Conservation (phyloP, 92 coral and sea anemone genomes). For the Heteractis magnifica region DNA sequence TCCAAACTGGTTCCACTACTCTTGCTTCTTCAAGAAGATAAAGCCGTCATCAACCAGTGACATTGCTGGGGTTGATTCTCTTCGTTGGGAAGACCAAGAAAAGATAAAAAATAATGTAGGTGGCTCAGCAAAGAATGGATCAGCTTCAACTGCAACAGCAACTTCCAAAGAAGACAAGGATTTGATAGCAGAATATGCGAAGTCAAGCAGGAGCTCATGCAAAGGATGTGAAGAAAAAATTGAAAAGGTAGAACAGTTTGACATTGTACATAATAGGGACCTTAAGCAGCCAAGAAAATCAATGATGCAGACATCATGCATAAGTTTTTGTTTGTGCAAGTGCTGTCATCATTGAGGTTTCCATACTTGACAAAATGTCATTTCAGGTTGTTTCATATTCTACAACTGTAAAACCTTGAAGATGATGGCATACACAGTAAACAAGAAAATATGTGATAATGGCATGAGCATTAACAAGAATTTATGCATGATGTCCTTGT, state of each 20-base stretch:
- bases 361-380: no score
- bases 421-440: neutral
- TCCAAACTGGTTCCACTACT: constrained; percentile 94
- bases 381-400: no score
- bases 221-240: constrained; percentile 90
- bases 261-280: neutral
- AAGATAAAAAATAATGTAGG: constrained; percentile 63
- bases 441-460: no score
- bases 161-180: constrained; percentile 40
- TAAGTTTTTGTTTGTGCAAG: no score
- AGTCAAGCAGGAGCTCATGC: constrained; percentile 90
- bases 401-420: neutral
- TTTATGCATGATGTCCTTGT: no score
- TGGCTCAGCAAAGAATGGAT: constrained; percentile 20
- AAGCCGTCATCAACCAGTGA: constrained; percentile 50
- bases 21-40: constrained; percentile 83
- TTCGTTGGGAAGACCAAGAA: constrained; percentile 97
- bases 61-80: constrained; percentile 78
- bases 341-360: no score
- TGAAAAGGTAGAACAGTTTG: constrained; percentile 58
- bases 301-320: no score
- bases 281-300: no score
- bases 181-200: constrained; percentile 85
- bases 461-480: no score
- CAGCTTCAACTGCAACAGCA: constrained; percentile 28